Evolutionary conservation across 2,888 invertebrate genomes (phyloP), one percentile per base, ranked within the genome.

Genomic region (Torymus texanus): DNA sequence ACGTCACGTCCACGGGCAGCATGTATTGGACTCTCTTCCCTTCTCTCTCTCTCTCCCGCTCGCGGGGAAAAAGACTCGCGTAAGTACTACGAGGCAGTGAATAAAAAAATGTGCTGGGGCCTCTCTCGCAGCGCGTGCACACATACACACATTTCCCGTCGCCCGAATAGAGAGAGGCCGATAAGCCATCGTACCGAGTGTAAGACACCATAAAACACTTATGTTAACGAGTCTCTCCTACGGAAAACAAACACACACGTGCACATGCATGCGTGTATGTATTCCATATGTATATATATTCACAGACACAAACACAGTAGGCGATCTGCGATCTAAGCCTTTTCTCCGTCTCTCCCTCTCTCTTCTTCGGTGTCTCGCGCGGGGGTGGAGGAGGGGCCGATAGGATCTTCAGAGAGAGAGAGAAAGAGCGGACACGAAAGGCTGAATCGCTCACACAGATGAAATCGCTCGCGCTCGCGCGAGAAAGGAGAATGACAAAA

Each of bases 401-500:
- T 76, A 76, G 76, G 41, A 76, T 76, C 76, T 75, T 75, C 2
- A 1, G 67, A 21, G 75, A 18, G 18, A 58, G 41, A 56, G 63
- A 50, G 41, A 14, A 62, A 24, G 50, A 53, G 53, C 53, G 53
- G 62, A 21, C 51, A 55, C 51, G 66, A 68, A 53, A 68, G 75
- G 68, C 41, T 12, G 63, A 53, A 50, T 72, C 61, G 16, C 62
- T 58, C 53, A 70, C 55, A 58, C 68, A 61, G 82, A 75, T 72
- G 61, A 63, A 66, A 81, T 74, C 77, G 79, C 65, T 65, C 41
- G 41, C 72, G 82, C 78, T 74, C 77, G 79, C 65, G 67, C 72
- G 82, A 80, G 81, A 83, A 80, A 79, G 80, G 66, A 70, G 68
- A 63, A 79, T 84, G 82, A 84, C 83, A 84, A 84, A 84, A 83